Base-by-base conservation (phyloP, 1,140 invertebrate species). In the Hylaeus volcanicus region DNA sequence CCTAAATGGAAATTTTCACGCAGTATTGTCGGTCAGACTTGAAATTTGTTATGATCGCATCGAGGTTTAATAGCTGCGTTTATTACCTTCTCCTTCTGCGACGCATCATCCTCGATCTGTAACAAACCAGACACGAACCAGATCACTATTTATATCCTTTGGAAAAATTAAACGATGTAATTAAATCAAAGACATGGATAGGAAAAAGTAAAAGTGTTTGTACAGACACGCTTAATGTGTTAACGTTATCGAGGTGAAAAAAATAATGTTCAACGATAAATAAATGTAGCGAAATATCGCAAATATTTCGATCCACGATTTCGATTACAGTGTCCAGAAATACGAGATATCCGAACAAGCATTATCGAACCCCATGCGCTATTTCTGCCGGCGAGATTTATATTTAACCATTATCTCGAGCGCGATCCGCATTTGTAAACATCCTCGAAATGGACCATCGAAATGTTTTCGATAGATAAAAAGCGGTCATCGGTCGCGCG, bases 361-460 rank as follows among this genome's bases (percentile, higher is more conserved):
- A 65, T 79, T 79, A 73, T 65, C 66, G 56, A 41, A 61, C 71
- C 63, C 70, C 60, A 39, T 9, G 51, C 2, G 69, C 69, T 73
- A 64, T 64, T 71, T 56, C 48, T 55, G 48, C 26, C 11, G 2
- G 9, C 26, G n/a, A 39, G 39, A 79, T 79, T 73, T 74, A 74
- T 79, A 79, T 70, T 79, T 65, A 74, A 39, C 61, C 80, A 41
- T 76, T 82, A 82, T 77, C 74, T 51, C 51, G 60, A 37, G 8
- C 73, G 43, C 61, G 65, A 75, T 74, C 60, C 14, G 55, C 53
- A 51, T 82, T 82, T 72, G 70, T 82, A 78, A 73, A 82, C 63
- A 68, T 39, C 15, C 70, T 60, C 12, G 37, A 48, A 56, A 58
- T 12, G 12, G 45, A 26, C 43, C 51, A 74, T 39, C 14, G 26